phyloP scores from a whole-genome alignment of 2,888 invertebrate species.

The Melanargia galathea region DNA sequence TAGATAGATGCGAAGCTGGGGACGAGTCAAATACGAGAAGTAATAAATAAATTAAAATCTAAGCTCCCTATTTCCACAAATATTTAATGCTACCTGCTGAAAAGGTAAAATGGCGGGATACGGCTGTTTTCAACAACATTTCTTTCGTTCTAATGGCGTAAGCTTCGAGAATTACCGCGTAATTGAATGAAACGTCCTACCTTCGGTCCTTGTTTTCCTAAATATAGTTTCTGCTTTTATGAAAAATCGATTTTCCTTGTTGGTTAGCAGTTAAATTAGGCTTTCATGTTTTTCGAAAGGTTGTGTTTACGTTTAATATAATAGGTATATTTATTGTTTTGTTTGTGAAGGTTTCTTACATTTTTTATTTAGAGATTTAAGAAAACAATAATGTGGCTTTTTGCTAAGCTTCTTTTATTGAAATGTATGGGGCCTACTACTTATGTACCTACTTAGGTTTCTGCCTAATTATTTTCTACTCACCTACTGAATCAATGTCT shows the following conservation, averaged over 20 bases:
- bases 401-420: too few species aligned
- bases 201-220: not conserved
- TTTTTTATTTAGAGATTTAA: too few species aligned
- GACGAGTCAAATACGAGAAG: not conserved
- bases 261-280: not conserved
- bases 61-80: not conserved
- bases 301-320: not conserved
- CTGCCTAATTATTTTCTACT: too few species aligned
- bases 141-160: not conserved
- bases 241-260: slow-evolving; percentile 2
- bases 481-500: too few species aligned
- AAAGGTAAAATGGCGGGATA: not conserved
- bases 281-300: not conserved
- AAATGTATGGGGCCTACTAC: too few species aligned
- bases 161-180: not conserved
- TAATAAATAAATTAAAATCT: not conserved
- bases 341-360: too few species aligned
- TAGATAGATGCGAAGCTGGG: not conserved
- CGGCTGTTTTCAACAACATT: not conserved
- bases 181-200: slow-evolving; percentile 3
- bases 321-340: not conserved
- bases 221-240: not conserved
- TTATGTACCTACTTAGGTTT: too few species aligned
- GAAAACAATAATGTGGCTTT: too few species aligned
- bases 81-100: not conserved